These are phyloP conservation scores for Campylomormyrus numenius DNA, from an alignment of 2,113 vertebrate genomes.

Conservation along the genomic window DNA sequence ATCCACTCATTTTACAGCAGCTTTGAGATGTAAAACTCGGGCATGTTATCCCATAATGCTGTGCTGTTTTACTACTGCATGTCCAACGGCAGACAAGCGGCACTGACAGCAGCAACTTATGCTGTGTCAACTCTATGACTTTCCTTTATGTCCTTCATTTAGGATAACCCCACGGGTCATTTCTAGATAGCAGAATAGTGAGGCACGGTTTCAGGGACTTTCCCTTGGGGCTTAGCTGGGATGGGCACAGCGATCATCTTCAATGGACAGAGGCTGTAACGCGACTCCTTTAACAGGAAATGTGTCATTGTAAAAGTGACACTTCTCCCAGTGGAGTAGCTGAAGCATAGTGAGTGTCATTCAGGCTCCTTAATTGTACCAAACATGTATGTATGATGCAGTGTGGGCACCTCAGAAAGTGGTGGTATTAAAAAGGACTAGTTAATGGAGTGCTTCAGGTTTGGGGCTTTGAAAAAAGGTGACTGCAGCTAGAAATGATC, in stretches of 20 bases:
- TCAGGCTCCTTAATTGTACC: neutral
- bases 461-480: neutral
- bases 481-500: neutral
- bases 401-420: neutral
- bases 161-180: neutral
- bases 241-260: neutral
- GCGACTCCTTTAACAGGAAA: neutral
- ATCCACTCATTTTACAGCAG: constrained; percentile 42
- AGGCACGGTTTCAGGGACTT: neutral
- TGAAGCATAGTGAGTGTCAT: neutral
- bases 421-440: neutral
- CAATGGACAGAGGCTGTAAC: neutral
- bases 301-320: neutral
- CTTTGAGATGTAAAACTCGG: constrained; percentile 24
- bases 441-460: neutral
- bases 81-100: neutral
- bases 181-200: constrained; percentile 7
- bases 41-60: constrained; percentile 1
- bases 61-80: neutral
- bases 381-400: neutral
- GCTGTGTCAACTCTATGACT: neutral
- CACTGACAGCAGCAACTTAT: constrained; percentile 1
- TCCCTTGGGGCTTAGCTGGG: neutral
- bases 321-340: neutral
- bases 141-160: neutral